phyloP scores from a whole-genome alignment of 2,888 invertebrate genomes.

The Drosophila koepferae region DNA sequence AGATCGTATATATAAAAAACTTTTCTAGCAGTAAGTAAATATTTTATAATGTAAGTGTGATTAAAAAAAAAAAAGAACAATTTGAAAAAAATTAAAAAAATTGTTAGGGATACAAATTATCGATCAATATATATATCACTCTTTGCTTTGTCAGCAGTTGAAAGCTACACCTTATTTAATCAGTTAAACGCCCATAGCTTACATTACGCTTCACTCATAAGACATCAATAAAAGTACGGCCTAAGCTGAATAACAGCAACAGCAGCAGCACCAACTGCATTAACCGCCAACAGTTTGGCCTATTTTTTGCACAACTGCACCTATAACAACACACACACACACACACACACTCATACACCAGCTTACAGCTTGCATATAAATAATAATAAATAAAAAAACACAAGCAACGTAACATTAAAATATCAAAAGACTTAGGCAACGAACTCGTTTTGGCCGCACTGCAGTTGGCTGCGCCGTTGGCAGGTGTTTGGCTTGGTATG shows the following conservation, averaged over 20 bases:
- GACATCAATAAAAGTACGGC: constrained; percentile 40
- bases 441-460: constrained; percentile 66
- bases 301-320: constrained; percentile 70
- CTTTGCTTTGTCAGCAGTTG: constrained; percentile 5
- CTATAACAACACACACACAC: constrained; percentile 51
- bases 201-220: constrained; percentile 4
- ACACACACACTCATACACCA: constrained; percentile 15
- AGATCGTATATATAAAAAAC: no score
- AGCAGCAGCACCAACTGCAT: constrained; percentile 42
- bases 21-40: not conserved
- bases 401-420: constrained; percentile 58
- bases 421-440: constrained; percentile 74
- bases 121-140: not conserved
- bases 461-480: constrained; percentile 40
- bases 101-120: no score
- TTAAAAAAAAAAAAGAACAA: not conserved
- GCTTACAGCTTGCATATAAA: constrained; percentile 54
- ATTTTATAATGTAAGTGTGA: not conserved
- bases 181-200: constrained; percentile 24
- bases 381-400: constrained; percentile 27
- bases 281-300: constrained; percentile 71
- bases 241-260: constrained; percentile 45
- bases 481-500: constrained; percentile 35
- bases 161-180: constrained; percentile 12
- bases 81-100: no score